Evolutionary conservation across 1,140 invertebrate genomes (phyloP).

Genomic region (Holcopasites calliopsidis): DNA sequence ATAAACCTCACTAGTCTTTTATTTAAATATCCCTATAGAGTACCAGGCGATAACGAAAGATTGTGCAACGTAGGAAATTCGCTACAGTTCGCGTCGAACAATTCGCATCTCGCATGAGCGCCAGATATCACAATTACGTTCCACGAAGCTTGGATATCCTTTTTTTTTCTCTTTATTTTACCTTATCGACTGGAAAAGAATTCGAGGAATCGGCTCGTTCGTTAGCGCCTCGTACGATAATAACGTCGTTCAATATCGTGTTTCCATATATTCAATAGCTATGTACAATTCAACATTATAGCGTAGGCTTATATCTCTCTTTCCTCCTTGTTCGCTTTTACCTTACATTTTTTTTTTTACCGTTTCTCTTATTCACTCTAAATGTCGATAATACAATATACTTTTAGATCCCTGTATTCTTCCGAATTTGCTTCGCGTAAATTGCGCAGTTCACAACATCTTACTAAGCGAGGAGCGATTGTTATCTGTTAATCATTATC

Average conservation of each 20-base stretch:
- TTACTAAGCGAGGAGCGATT: conserved; percentile 72
- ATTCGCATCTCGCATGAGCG: not conserved
- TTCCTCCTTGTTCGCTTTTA: conserved; percentile 32
- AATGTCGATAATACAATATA: conserved; percentile 51
- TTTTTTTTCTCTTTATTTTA: not conserved
- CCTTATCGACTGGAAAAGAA: conserved; percentile 28
- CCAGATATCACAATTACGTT: conserved; percentile 13
- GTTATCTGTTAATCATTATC: conserved; percentile 36
- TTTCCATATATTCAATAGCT: conserved; percentile 75
- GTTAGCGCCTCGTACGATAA: conserved; percentile 65
- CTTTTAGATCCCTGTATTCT: conserved; percentile 77
- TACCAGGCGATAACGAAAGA: conserved; percentile 67
- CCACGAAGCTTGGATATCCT: not conserved
- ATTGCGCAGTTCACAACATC: conserved; percentile 66
- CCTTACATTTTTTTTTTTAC: conserved; percentile 14
- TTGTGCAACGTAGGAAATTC: conserved; percentile 1
- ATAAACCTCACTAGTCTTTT: conserved; percentile 56
- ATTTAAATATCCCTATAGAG: conserved; percentile 59
- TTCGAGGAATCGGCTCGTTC: conserved; percentile 37
- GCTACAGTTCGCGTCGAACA: not conserved
- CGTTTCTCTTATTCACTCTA: conserved; percentile 6
- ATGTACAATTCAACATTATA: conserved; percentile 74
- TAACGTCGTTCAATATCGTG: conserved; percentile 73
- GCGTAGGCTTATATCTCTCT: conserved; percentile 50
- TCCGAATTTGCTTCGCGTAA: conserved; percentile 79